phyloP scores from a whole-genome alignment of 2,113 vertebrate species.

The Ibidorhyncha struthersii region DNA sequence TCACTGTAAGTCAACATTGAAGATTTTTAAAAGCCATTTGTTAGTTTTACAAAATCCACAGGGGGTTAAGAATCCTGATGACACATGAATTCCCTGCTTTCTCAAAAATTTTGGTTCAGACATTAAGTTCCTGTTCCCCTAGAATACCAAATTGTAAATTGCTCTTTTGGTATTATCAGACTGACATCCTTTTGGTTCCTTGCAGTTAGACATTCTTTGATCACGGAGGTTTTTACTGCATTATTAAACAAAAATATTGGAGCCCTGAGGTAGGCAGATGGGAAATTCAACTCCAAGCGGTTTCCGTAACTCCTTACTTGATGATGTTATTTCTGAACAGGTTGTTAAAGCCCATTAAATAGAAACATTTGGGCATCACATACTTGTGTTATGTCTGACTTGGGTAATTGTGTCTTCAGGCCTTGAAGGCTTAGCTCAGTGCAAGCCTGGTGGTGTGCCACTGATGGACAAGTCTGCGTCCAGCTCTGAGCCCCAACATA shows the following conservation, averaged over 20 bases:
- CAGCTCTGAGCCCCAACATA: neutral
- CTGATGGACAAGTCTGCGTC: neutral
- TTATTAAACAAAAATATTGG: constrained; percentile 68
- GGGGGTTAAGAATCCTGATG: neutral
- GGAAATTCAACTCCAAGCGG: constrained; percentile 37
- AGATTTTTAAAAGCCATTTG: neutral
- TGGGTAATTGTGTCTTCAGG: neutral
- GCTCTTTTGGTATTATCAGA: neutral
- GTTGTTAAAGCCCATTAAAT: constrained; percentile 34
- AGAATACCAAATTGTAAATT: neutral
- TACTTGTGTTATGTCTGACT: neutral
- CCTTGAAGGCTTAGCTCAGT: neutral
- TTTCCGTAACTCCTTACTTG: constrained; percentile 39
- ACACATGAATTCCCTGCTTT: neutral
- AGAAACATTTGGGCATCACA: neutral
- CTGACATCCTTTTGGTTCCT: neutral
- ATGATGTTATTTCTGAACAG: constrained; percentile 32
- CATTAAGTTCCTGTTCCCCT: neutral
- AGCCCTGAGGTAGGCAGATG: neutral
- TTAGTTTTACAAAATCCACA: neutral
- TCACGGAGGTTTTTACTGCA: constrained; percentile 41
- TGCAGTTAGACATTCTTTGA: constrained; percentile 63
- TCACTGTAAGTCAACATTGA: neutral
- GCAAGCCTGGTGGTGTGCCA: neutral
- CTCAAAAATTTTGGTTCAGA: neutral